These are phyloP conservation scores for Tipula lateralis DNA, from an alignment of 2,888 invertebrate species.

Conservation along the genomic window DNA sequence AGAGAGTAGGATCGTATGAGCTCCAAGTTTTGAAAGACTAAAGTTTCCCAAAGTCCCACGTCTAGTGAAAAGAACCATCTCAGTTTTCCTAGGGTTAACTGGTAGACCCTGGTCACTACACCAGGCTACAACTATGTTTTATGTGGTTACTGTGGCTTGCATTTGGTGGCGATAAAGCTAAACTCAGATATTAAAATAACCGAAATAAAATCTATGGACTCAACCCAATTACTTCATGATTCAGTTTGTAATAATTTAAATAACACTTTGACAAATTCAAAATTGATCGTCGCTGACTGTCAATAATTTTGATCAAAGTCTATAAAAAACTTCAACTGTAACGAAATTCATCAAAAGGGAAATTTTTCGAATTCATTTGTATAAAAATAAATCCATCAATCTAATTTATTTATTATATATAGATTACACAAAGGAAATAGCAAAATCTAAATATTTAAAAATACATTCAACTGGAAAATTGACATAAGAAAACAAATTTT, in stretches of 20 bases:
- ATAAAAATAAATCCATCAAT: conserved; percentile 5
- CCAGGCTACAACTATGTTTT: too few relatives aligned
- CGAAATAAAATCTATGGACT: too few relatives aligned
- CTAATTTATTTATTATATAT: background rate
- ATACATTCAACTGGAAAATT: background rate
- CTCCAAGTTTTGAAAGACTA: too few relatives aligned
- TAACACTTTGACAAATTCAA: background rate
- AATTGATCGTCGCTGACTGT: background rate
- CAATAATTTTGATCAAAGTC: background rate
- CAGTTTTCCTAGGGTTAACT: too few relatives aligned
- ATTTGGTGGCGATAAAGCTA: too few relatives aligned
- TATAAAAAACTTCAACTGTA: background rate
- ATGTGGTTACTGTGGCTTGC: too few relatives aligned
- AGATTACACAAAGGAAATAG: conserved; percentile 1
- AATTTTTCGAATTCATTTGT: background rate
- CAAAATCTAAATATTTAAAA: conserved; percentile 20
- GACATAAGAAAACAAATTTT: background rate
- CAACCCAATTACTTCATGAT: background rate
- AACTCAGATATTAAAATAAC: too few relatives aligned
- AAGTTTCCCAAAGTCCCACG: too few relatives aligned
- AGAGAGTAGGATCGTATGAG: too few relatives aligned
- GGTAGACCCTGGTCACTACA: too few relatives aligned
- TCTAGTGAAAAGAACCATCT: too few relatives aligned
- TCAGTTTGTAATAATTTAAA: background rate
- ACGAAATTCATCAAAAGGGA: background rate